Percentiles rank a stretch among this genome's conserved stretches.
These are phyloP conservation scores for Trichomalopsis sarcophagae DNA, from an alignment of 1,140 invertebrate genomes.

Conservation along the genomic window DNA sequence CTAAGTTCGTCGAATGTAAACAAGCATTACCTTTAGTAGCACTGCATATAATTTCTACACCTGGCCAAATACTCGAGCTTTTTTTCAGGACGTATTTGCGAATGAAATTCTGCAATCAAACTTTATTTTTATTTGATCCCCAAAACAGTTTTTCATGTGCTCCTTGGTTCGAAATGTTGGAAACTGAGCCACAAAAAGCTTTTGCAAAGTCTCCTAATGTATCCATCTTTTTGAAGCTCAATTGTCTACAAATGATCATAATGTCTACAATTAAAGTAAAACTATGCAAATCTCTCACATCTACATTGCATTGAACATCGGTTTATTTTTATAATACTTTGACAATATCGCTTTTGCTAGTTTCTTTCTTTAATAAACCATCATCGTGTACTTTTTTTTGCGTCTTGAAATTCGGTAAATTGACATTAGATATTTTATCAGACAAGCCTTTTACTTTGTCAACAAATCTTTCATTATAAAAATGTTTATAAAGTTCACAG, in stretches of 20 bases:
- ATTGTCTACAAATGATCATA: constrained; percentile 1
- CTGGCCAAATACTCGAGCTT: background rate
- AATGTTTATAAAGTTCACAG: background rate
- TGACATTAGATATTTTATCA: background rate
- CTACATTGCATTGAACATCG: background rate
- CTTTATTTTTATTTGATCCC: constrained; percentile 6
- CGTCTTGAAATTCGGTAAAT: background rate
- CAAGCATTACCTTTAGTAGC: background rate
- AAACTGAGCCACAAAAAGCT: background rate
- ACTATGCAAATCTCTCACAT: background rate
- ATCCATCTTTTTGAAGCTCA: background rate
- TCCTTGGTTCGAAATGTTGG: background rate
- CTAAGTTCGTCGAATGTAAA: background rate
- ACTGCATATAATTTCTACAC: constrained; percentile 10
- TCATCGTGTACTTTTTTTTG: background rate
- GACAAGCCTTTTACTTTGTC: constrained; percentile 4
- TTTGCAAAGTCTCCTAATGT: background rate
- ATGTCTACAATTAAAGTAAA: constrained; percentile 24
- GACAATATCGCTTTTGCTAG: background rate
- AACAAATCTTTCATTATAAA: background rate
- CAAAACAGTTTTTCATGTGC: background rate
- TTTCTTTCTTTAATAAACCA: constrained; percentile 15
- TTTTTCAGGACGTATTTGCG: background rate
- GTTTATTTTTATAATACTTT: background rate
- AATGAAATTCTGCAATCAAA: background rate